Conservation (phyloP, 2,888 invertebrate genomes). For the Ophion obscuratus region DNA sequence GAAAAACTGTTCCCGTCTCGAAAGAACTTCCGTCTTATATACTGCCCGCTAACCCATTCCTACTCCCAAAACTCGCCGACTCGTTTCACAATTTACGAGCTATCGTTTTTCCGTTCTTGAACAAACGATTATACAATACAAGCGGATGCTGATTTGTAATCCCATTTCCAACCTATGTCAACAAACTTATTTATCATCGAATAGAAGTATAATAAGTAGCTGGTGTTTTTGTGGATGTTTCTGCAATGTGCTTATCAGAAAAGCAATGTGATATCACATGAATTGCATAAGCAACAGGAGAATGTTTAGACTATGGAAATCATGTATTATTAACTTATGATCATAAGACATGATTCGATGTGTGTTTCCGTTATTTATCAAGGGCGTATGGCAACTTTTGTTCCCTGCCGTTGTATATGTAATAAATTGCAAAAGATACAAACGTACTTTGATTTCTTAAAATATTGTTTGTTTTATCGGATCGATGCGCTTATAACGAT, state of each 20-base stretch:
- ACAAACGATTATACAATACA: constrained; percentile 1
- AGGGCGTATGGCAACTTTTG: too few relatives aligned
- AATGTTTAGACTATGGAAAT: neutral
- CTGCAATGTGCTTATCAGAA: neutral
- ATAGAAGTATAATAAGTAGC: neutral
- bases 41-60: neutral
- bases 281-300: neutral
- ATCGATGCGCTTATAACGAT: too few relatives aligned
- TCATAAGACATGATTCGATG: too few relatives aligned
- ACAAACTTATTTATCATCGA: neutral
- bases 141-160: neutral
- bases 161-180: neutral
- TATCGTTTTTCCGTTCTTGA: neutral
- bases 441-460: too few relatives aligned
- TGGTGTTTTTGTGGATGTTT: neutral
- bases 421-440: too few relatives aligned
- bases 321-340: neutral
- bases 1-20: neutral
- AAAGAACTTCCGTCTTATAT: neutral
- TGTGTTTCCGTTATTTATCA: too few relatives aligned
- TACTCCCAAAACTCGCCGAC: neutral
- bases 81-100: neutral
- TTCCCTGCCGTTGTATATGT: too few relatives aligned
- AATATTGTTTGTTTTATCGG: too few relatives aligned
- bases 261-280: neutral